Conservation (phyloP, 2,888 invertebrate species). For the Strigamia maritima region DNA sequence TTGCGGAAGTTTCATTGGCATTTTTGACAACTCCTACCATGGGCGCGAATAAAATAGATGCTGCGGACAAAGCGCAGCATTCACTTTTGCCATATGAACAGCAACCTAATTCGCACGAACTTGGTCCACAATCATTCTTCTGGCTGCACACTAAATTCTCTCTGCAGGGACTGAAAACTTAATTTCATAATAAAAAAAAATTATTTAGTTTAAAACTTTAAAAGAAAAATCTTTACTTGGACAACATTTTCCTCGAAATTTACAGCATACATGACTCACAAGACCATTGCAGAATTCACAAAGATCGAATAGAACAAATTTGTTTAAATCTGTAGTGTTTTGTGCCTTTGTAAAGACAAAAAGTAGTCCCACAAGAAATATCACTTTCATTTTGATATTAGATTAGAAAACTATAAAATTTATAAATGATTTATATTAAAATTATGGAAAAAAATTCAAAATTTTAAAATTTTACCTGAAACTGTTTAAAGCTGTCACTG, state of each 20-base stretch:
- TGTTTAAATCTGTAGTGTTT: neutral
- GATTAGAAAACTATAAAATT: too few relatives aligned
- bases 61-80: neutral
- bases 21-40: neutral
- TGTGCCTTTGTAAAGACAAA: neutral
- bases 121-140: neutral
- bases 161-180: neutral
- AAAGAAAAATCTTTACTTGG: neutral
- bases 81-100: neutral
- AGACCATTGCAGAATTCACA: neutral
- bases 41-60: neutral
- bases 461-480: too few relatives aligned
- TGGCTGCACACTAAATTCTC: slow-evolving; percentile 16
- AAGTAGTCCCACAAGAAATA: neutral
- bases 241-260: slow-evolving; percentile 10
- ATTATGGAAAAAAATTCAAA: too few relatives aligned
- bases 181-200: neutral
- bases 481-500: too few relatives aligned
- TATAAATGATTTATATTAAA: too few relatives aligned
- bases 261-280: neutral
- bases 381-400: neutral
- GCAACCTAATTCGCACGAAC: neutral
- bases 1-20: neutral
- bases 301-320: neutral
- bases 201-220: neutral